These are phyloP conservation scores for Mesoligia furuncula DNA, from an alignment of 2,888 invertebrate genomes.

Conservation along the genomic window DNA sequence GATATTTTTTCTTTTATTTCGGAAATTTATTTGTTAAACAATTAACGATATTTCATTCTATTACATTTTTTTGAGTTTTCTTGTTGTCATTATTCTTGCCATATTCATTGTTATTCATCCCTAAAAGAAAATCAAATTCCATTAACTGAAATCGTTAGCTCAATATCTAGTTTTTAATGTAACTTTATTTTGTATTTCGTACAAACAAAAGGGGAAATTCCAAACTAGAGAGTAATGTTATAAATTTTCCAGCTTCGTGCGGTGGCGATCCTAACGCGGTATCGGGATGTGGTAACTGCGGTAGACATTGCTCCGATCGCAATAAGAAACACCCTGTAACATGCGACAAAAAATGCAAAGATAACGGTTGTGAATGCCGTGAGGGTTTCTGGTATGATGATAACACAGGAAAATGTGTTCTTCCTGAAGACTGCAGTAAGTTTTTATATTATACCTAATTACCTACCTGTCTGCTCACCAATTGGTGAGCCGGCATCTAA, in stretches of 20 bases:
- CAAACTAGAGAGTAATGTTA: slow-evolving; percentile 2
- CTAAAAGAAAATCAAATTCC: background rate
- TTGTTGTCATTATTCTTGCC: background rate
- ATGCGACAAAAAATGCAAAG: slow-evolving; percentile 54
- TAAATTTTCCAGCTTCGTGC: slow-evolving; percentile 59
- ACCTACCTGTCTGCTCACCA: too few species aligned
- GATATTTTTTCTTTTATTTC: background rate
- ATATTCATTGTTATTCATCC: background rate
- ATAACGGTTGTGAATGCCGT: slow-evolving; percentile 46
- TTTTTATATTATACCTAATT: background rate
- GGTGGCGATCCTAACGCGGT: slow-evolving; percentile 64
- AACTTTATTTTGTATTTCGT: background rate
- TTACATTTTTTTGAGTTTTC: background rate
- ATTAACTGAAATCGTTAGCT: background rate
- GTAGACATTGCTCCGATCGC: slow-evolving; percentile 63
- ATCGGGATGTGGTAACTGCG: slow-evolving; percentile 71
- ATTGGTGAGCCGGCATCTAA: too few species aligned
- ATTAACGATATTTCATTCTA: background rate
- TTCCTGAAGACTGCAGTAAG: slow-evolving; percentile 18
- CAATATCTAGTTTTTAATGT: background rate
- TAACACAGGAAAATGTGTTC: slow-evolving; percentile 24
- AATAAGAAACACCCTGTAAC: slow-evolving; percentile 29
- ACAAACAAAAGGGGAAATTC: background rate
- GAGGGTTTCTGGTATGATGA: slow-evolving; percentile 17
- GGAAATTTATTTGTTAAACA: background rate